Conservation (phyloP, 2,888 invertebrate genomes). For the Chloroclystis v-ata region DNA sequence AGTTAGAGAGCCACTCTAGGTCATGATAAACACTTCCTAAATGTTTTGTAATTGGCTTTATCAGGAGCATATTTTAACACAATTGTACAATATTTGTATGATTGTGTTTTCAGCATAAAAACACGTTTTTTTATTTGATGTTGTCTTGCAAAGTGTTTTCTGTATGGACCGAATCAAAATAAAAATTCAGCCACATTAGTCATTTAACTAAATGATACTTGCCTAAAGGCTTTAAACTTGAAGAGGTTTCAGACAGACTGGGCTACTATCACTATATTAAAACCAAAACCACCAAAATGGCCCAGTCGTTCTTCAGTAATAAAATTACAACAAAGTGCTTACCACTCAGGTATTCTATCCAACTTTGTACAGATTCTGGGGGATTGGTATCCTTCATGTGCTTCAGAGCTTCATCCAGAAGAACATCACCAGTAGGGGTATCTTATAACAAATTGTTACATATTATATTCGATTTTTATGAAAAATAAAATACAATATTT, state of each 20-base stretch:
- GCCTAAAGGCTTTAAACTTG: no score
- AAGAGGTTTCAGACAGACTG: no score
- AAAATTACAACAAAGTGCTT: slow-evolving; percentile 40
- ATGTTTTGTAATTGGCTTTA: background rate
- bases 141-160: no score
- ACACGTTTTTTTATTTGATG: background rate
- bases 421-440: slow-evolving; percentile 97
- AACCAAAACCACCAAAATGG: no score
- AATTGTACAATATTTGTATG: background rate
- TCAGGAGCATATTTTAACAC: background rate
- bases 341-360: slow-evolving; percentile 99
- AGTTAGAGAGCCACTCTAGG: background rate
- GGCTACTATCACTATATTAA: no score
- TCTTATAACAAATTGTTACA: slow-evolving; percentile 77
- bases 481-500: no score
- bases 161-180: no score
- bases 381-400: slow-evolving; percentile 99
- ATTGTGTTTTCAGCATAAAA: no score
- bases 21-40: background rate
- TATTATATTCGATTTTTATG: no score
- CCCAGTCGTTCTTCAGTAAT: no score
- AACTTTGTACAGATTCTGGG: slow-evolving; percentile 97
- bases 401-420: slow-evolving; percentile 95
- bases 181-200: no score
- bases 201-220: no score